Evolutionary conservation across 2,113 vertebrate species (phyloP).

Genomic region (Silurus glanis): DNA sequence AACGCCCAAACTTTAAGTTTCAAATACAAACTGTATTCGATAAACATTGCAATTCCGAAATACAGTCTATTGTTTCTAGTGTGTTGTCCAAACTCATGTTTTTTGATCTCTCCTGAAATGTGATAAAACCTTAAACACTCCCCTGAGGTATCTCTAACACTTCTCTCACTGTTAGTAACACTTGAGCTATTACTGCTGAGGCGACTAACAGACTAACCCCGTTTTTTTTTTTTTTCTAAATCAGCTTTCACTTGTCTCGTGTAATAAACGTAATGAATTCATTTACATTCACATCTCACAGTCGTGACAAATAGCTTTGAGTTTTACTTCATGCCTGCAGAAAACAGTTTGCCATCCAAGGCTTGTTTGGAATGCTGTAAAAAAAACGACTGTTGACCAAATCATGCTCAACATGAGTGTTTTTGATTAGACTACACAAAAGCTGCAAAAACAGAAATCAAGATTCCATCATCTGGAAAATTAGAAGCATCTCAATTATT

Average conservation of each 20-base stretch:
- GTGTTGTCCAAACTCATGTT: background rate
- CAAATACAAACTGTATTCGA: background rate
- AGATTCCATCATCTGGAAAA: background rate
- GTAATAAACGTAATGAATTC: constrained; percentile 2
- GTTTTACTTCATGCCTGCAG: constrained; percentile 21
- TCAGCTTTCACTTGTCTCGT: constrained; percentile 11
- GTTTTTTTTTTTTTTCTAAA: background rate
- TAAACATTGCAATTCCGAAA: background rate
- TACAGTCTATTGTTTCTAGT: no score
- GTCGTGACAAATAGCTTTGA: constrained; percentile 25
- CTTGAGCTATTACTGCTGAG: background rate
- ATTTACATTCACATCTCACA: constrained; percentile 36
- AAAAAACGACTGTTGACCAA: background rate
- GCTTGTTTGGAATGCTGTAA: background rate
- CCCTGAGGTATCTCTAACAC: background rate
- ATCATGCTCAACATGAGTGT: background rate
- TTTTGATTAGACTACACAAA: background rate
- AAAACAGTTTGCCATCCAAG: background rate
- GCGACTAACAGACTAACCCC: background rate
- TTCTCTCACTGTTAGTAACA: background rate
- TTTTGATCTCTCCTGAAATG: background rate
- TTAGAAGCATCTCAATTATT: background rate
- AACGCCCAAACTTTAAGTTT: background rate
- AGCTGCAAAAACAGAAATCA: background rate
- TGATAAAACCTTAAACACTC: background rate